phyloP scores from a whole-genome alignment of 2,113 vertebrate species.

The Cephalopholis sonnerati region DNA sequence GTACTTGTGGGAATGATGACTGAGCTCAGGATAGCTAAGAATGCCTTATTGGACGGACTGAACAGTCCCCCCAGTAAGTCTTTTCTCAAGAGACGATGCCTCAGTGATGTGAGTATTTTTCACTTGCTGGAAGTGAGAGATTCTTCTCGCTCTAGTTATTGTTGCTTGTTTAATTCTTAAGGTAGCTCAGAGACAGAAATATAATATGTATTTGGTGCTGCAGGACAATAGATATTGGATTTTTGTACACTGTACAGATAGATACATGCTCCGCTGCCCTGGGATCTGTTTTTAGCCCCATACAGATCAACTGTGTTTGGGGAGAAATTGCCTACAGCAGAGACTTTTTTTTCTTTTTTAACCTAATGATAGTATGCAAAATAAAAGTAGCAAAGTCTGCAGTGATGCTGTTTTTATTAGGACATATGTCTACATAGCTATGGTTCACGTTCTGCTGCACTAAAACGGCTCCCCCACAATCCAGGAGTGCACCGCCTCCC shows the following conservation, averaged over 20 bases:
- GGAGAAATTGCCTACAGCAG: not conserved
- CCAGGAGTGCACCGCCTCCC: not conserved
- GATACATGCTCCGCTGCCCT: constrained; percentile 1
- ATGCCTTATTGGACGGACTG: constrained; percentile 42
- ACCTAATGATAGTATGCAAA: not conserved
- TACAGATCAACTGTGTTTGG: not conserved
- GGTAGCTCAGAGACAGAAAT: not conserved
- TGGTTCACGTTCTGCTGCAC: not conserved
- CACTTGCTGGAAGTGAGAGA: constrained; percentile 14
- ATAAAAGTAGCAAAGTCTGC: accelerated
- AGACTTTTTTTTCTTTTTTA: not conserved
- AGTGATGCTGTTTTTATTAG: not conserved
- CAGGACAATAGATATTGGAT: not conserved
- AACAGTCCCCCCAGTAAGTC: constrained; percentile 56
- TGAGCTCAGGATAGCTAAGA: constrained; percentile 68
- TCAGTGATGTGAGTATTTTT: constrained; percentile 80
- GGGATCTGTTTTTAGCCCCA: not conserved
- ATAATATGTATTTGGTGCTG: constrained; percentile 1
- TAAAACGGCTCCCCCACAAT: not conserved
- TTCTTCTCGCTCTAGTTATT: constrained; percentile 6
- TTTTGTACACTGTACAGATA: not conserved
- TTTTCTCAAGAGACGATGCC: constrained; percentile 67
- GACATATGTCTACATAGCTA: not conserved
- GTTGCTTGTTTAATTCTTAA: constrained; percentile 18
- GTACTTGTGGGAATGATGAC: constrained; percentile 61